phyloP scores from a whole-genome alignment of 1,140 invertebrate species.

The Zaprionus ghesquierei region DNA sequence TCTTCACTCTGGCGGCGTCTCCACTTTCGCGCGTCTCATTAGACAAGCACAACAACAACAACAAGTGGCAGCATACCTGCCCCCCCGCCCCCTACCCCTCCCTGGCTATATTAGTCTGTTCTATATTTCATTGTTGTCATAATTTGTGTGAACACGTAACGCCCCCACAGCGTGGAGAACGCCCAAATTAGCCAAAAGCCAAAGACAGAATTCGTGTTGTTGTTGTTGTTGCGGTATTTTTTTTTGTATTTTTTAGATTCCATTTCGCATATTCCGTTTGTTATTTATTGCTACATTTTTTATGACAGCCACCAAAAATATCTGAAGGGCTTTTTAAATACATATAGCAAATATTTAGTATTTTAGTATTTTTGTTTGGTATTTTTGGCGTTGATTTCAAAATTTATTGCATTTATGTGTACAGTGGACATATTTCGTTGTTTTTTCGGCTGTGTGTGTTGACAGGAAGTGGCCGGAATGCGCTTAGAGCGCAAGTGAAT shows the following conservation, averaged over 20 bases:
- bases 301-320: slow-evolving; percentile 78
- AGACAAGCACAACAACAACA: background rate
- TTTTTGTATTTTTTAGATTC: slow-evolving; percentile 9
- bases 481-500: slow-evolving; percentile 29
- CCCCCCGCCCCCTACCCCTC: too few relatives aligned
- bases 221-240: too few relatives aligned
- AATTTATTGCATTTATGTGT: slow-evolving; percentile 77
- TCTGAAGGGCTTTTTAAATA: slow-evolving; percentile 46
- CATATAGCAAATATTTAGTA: slow-evolving; percentile 18
- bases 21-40: background rate
- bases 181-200: slow-evolving; percentile 42
- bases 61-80: slow-evolving; percentile 11
- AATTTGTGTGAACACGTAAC: slow-evolving; percentile 34
- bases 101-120: background rate
- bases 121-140: slow-evolving; percentile 51
- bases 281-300: slow-evolving; percentile 78
- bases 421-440: slow-evolving; percentile 42
- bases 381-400: slow-evolving; percentile 68
- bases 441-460: slow-evolving; percentile 46
- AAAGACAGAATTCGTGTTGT: too few relatives aligned
- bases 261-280: slow-evolving; percentile 3
- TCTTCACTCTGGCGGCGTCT: background rate
- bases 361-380: slow-evolving; percentile 15
- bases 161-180: slow-evolving; percentile 21
- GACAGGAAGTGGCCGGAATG: slow-evolving; percentile 75